phyloP scores from a whole-genome alignment of 64 coral and sea anemone genomes.

The Montipora efflorescens region DNA sequence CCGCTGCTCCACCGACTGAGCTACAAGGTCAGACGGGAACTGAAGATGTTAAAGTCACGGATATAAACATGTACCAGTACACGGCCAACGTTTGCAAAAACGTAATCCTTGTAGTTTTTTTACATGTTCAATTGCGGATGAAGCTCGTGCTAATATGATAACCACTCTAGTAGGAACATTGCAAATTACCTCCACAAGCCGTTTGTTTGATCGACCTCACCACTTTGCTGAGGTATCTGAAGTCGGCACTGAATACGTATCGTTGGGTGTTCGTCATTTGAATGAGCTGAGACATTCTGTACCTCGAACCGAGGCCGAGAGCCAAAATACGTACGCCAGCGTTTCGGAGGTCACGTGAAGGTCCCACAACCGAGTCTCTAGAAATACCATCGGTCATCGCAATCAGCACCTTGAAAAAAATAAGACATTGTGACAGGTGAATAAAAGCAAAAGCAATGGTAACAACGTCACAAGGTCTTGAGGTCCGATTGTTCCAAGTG shows the following conservation, averaged over 20 bases:
- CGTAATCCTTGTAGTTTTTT: too few species aligned
- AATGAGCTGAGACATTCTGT: slow-evolving; percentile 41
- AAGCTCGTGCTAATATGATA: too few species aligned
- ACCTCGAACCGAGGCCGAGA: slow-evolving; percentile 64
- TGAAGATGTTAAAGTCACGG: too few species aligned
- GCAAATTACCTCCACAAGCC: slow-evolving; percentile 54
- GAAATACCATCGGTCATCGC: slow-evolving; percentile 68
- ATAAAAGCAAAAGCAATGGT: too few species aligned
- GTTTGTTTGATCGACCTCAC: slow-evolving; percentile 74
- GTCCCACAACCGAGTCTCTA: slow-evolving; percentile 25
- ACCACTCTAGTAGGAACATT: background rate
- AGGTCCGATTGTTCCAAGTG: too few species aligned
- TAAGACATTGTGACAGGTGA: background rate
- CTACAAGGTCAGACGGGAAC: too few species aligned
- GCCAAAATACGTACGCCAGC: slow-evolving; percentile 65
- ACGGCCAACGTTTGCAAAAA: too few species aligned
- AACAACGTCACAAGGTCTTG: too few species aligned
- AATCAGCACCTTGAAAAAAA: slow-evolving; percentile 27
- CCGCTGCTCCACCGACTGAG: too few species aligned
- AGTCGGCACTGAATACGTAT: slow-evolving; percentile 75
- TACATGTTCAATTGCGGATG: too few species aligned
- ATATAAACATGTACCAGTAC: too few species aligned
- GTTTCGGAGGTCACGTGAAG: slow-evolving; percentile 43
- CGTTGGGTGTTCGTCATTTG: slow-evolving; percentile 56
- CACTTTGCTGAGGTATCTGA: slow-evolving; percentile 52